Evolutionary conservation across 2,888 invertebrate genomes (phyloP), one percentile per base, ranked within the genome.

Genomic region (Melipona bicolor): DNA sequence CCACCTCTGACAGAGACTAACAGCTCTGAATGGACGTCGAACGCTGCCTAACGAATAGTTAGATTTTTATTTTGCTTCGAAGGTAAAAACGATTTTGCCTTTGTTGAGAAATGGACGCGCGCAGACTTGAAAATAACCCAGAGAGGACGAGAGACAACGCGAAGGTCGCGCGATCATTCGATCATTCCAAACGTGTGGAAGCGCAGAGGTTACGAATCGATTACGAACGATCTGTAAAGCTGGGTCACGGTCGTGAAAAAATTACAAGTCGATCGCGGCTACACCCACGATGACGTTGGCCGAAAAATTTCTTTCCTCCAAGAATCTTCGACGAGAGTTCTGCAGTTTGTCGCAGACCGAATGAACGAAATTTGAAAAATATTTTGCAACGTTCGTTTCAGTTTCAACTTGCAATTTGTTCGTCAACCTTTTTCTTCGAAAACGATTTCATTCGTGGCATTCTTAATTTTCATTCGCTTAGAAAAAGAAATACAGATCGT

Each of bases 121-220:
- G 15, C 61, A 19, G n/a, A 24, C 62, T 49, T 62, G 9, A 73
- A 73, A 73, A 73, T 62, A 62, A 49, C 61, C 50, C 21, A 11
- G 21, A 27, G 32, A 27, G 1, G 49, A 62, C 49, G n/a, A 62
- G 27, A 17, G 50, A 0, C 49, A 21, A 21, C 59, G 43, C 9
- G 59, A 71, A 72, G 72, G 72, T 73, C 27, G 50, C 17, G n/a
- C 27, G 32, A 62, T 13, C 27, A 17, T 73, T 61, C 49, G 72
- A 27, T 73, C 61, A 50, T 62, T 72, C 43, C 4, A 61, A 61
- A 21, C 61, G 27, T 50, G 62, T 61, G 27, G 17, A 62, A 62
- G 32, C 50, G 17, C 4, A n/a, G 49, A 73, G 32, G 32, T 32
- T 4, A 32, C 32, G 11, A 9, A 50, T 62, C 50, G 61, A 32